A percentile compares a stretch with the other conserved stretches of the same genome.
These are phyloP conservation scores for Cyanoliseus patagonus DNA, from an alignment of 2,113 vertebrate genomes.

Conservation along the genomic window DNA sequence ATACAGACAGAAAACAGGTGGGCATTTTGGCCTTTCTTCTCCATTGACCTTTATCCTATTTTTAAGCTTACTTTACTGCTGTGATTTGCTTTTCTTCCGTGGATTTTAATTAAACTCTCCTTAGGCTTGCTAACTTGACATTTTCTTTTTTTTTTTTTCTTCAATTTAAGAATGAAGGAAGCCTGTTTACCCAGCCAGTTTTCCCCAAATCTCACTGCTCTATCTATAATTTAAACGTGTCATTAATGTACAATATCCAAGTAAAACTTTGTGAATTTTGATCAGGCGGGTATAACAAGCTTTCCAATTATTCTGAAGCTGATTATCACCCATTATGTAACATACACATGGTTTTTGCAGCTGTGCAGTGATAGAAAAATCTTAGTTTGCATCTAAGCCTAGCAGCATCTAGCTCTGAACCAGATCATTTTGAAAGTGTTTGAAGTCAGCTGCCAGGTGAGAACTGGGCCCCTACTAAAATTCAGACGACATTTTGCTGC, in stretches of 20 bases:
- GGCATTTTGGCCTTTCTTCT: background rate
- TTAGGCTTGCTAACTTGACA: background rate
- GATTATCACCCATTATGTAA: background rate
- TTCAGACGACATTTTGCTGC: background rate
- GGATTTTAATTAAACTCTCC: background rate
- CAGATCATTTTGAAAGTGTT: background rate
- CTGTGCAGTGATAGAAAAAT: background rate
- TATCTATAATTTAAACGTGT: background rate
- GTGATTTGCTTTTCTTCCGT: background rate
- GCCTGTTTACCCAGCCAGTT: background rate
- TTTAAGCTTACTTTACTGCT: background rate
- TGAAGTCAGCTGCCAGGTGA: background rate
- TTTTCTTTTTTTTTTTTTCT: background rate
- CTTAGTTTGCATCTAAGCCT: background rate
- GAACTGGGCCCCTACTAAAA: background rate
- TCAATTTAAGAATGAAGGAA: background rate
- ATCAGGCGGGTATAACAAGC: background rate
- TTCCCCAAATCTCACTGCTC: background rate
- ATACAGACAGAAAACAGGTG: background rate
- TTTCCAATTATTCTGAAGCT: background rate
- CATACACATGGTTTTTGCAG: background rate
- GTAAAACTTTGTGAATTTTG: slow-evolving; percentile 15
- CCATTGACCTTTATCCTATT: background rate
- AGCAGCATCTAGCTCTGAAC: background rate
- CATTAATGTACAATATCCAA: background rate